A percentile compares a stretch with the other conserved stretches of the same genome.
Evolutionary conservation across 2,113 vertebrate species (phyloP).

Genomic region (Artemisiospiza belli): DNA sequence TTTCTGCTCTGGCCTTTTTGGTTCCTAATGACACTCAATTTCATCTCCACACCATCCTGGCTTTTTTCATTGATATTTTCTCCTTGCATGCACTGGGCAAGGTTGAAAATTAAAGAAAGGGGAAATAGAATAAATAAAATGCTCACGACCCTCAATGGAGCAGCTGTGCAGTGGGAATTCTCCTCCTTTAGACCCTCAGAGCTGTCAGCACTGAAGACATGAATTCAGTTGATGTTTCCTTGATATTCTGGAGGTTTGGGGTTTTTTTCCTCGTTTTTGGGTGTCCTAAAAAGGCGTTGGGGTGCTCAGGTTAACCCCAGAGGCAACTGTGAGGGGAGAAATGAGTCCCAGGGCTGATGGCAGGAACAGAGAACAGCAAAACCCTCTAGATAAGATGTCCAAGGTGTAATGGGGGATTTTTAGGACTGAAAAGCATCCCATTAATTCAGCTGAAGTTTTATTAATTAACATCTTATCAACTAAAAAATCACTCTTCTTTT

Average conservation of each 20-base stretch:
- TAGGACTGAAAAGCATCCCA: neutral
- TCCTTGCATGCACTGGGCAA: neutral
- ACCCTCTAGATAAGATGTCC: neutral
- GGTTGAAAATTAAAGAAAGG: neutral
- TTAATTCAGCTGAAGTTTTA: neutral
- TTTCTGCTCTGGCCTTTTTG: neutral
- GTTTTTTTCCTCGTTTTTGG: neutral
- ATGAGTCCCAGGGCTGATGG: neutral
- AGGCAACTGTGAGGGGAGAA: neutral
- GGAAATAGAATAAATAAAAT: neutral
- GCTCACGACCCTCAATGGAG: accelerated
- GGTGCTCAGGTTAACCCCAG: neutral
- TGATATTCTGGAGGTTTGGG: neutral
- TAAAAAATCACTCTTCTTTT: neutral
- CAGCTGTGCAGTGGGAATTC: neutral
- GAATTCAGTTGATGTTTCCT: neutral
- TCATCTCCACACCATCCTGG: neutral
- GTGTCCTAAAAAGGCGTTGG: neutral
- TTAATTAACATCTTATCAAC: neutral
- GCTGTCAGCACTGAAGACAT: neutral
- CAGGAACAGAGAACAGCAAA: neutral
- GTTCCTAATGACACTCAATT: neutral
- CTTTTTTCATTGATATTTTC: neutral
- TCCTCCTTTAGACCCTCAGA: neutral
- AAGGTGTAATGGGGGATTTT: neutral